Evolutionary conservation across 2,888 invertebrate species (phyloP).

Genomic region (Ectemnius cavifrons): DNA sequence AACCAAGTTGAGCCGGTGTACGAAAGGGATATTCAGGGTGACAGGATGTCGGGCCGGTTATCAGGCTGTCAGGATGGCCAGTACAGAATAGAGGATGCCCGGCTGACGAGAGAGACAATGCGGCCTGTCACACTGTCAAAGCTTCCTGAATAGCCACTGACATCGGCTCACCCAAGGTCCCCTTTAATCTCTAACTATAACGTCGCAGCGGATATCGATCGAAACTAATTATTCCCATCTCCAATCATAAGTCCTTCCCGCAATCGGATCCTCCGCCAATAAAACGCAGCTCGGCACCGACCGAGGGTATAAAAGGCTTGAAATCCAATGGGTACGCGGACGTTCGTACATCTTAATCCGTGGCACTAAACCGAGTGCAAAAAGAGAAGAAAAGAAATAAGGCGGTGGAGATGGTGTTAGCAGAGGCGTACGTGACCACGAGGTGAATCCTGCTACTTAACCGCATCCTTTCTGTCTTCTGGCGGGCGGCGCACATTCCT

Average conservation of each 20-base stretch:
- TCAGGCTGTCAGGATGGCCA: slow-evolving; percentile 39
- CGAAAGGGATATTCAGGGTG: slow-evolving; percentile 17
- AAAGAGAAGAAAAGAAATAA: not conserved
- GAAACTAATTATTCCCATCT: too few species aligned
- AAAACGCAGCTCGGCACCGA: too few species aligned
- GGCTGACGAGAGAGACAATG: slow-evolving; percentile 39
- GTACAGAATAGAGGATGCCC: slow-evolving; percentile 11
- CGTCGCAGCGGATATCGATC: too few species aligned
- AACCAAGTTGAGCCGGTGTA: not conserved
- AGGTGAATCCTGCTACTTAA: slow-evolving; percentile 1
- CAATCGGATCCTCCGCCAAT: too few species aligned
- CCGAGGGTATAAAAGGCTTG: too few species aligned
- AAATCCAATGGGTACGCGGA: too few species aligned
- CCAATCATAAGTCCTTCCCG: too few species aligned
- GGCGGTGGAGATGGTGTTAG: not conserved
- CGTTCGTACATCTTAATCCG: not conserved
- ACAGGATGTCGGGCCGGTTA: slow-evolving; percentile 50
- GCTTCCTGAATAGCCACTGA: slow-evolving; percentile 41
- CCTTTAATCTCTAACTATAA: too few species aligned
- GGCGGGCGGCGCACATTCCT: not conserved
- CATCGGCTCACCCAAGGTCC: slow-evolving; percentile 10
- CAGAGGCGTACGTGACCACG: not conserved
- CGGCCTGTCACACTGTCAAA: slow-evolving; percentile 52
- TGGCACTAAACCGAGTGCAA: not conserved
- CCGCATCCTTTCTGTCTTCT: not conserved